Conservation (phyloP, 2,113 vertebrate species). For the Atlantisia rogersi region DNA sequence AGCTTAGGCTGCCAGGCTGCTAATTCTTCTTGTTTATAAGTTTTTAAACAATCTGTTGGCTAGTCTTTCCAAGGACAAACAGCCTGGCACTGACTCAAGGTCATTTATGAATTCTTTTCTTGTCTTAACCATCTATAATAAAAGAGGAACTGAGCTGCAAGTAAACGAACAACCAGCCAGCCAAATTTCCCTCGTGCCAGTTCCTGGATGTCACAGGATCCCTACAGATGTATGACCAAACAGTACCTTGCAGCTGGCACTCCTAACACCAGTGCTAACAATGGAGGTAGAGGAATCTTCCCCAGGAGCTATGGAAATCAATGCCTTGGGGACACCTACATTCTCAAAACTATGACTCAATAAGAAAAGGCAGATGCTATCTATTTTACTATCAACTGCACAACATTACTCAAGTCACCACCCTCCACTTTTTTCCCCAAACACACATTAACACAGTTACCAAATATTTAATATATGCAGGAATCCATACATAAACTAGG, state of each 20-base stretch:
- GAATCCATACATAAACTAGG: conserved; percentile 16
- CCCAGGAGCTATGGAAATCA: not conserved
- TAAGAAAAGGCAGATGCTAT: not conserved
- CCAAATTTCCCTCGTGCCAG: not conserved
- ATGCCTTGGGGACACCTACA: not conserved
- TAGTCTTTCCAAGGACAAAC: not conserved
- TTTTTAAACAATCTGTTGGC: not conserved
- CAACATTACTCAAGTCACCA: not conserved
- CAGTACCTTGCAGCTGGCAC: not conserved
- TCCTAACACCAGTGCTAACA: not conserved
- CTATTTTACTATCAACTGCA: not conserved
- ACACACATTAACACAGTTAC: not conserved
- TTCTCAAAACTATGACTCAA: not conserved
- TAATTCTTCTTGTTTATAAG: not conserved
- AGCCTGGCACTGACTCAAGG: not conserved
- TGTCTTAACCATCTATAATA: not conserved
- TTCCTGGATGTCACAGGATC: not conserved
- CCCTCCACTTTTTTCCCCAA: not conserved
- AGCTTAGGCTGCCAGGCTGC: not conserved
- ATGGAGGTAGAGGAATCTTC: not conserved
- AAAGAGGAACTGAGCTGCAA: not conserved
- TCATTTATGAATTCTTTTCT: not conserved
- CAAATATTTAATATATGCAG: not conserved
- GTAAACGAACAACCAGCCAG: not conserved
- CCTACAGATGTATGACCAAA: not conserved